Percentiles rank a stretch among this genome's conserved stretches.
Conservation (phyloP, 2,113 vertebrate genomes). For the Sminthopsis crassicaudata region DNA sequence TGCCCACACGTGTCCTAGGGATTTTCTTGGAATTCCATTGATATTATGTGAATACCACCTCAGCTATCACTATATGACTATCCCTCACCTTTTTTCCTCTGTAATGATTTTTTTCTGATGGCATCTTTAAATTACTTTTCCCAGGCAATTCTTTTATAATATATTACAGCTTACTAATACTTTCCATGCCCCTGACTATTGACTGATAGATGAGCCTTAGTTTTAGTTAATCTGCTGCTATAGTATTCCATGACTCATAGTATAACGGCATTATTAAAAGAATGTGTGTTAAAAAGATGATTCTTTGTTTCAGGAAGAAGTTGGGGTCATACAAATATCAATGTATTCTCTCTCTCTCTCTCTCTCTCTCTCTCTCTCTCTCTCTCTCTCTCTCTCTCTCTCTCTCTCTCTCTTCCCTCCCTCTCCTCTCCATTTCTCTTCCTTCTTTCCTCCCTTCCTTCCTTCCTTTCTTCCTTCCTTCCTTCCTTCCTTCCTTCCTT, state of each 20-base stretch:
- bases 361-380: background rate
- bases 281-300: background rate
- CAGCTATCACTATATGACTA: background rate
- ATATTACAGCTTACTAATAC: background rate
- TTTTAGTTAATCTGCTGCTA: background rate
- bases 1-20: background rate
- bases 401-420: fast-evolving
- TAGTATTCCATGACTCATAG: background rate
- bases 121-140: background rate
- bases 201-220: background rate
- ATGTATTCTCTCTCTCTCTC: background rate
- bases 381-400: too few relatives aligned
- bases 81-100: background rate
- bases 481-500: too few relatives aligned
- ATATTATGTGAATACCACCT: background rate
- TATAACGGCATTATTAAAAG: background rate
- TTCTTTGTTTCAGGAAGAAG: background rate
- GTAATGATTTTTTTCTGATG: background rate
- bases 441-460: too few relatives aligned
- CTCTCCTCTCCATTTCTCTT: too few relatives aligned
- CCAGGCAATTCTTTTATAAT: background rate
- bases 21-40: background rate
- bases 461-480: too few relatives aligned
- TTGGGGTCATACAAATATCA: background rate
- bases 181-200: background rate